Conservation (phyloP, 2,888 invertebrate genomes). For the Drosophila limbata region DNA sequence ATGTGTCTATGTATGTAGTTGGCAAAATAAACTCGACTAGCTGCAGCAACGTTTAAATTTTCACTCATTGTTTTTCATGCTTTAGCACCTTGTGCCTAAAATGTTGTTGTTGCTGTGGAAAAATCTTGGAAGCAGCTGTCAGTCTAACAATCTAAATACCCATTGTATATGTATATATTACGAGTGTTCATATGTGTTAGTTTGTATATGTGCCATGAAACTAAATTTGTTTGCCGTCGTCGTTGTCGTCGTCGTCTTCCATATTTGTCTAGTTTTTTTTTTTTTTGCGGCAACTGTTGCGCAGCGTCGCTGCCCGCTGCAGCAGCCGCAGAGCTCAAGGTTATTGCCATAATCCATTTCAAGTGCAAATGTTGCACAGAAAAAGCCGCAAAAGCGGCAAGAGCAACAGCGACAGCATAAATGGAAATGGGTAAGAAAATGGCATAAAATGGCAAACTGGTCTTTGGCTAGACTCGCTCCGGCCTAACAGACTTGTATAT, state of each 20-base stretch:
- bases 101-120: conserved; percentile 38
- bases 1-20: not conserved
- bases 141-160: conserved; percentile 16
- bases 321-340: conserved; percentile 74
- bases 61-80: conserved; percentile 33
- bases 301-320: conserved; percentile 50
- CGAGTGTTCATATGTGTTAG: conserved; percentile 20
- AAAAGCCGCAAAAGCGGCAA: conserved; percentile 53
- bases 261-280: conserved; percentile 63
- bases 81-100: conserved; percentile 49
- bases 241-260: conserved; percentile 48
- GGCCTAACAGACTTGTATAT: conserved; percentile 24
- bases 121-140: conserved; percentile 56
- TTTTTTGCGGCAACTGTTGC: conserved; percentile 74
- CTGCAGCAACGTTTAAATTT: conserved; percentile 30
- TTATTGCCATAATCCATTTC: conserved; percentile 83
- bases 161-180: not conserved
- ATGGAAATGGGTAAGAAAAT: conserved; percentile 53
- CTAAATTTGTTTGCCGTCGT: conserved; percentile 66
- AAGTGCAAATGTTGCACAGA: conserved; percentile 78
- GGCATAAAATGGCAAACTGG: conserved; percentile 58
- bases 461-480: conserved; percentile 24
- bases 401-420: conserved; percentile 42
- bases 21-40: conserved; percentile 17
- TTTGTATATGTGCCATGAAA: conserved; percentile 45